Evolutionary conservation across 2,797 vertebrate species (phyloP), one percentile per base, ranked within the genome.

Genomic region (Galaxias olidus): DNA sequence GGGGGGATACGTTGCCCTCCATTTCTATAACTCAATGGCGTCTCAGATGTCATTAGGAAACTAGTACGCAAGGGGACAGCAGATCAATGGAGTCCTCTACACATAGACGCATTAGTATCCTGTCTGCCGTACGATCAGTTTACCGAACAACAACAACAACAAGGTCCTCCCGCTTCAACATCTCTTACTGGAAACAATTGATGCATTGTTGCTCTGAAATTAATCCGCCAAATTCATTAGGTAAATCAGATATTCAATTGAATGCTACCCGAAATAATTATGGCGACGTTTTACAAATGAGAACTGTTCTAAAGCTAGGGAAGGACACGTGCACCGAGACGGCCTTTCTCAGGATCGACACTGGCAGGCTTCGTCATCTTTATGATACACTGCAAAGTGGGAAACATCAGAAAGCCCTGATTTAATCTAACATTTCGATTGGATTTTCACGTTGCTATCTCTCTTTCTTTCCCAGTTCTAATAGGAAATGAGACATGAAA

Each of bases 191-290:
- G 90, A 94, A 96, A 94, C 84, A 90, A 95, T 91, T 92, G 89
- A 93, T 94, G 89, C 86, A 89, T 93, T 95, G 89, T 91, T 93
- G 92, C 88, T 91, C 90, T 92, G 93, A 96, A 94, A 95, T 95
- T 87, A 94, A 95, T 93, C 92, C 89, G 89, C 86, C 82, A 82
- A 94, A 94, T 94, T 95, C 94, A 95, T 95, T 95, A 95, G 84
- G 84, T 86, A 90, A 93, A 93, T 95, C 90, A 91, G 90, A 93
- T 93, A 89, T 93, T 90, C 90, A 91, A 88, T 94, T 94, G 92
- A 30, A 89, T 88, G 81, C 71, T 64, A 82, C 85, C 84, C 77
- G 76, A 86, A 87, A 88, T 85, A 86, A 89, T 88, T 85, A 83
- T 80, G 81, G 61, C 80, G 76, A 79, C 71, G 82, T 61, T n/a